Conservation (phyloP, 2,113 vertebrate genomes). For the Greenwoodochromis staneri region DNA sequence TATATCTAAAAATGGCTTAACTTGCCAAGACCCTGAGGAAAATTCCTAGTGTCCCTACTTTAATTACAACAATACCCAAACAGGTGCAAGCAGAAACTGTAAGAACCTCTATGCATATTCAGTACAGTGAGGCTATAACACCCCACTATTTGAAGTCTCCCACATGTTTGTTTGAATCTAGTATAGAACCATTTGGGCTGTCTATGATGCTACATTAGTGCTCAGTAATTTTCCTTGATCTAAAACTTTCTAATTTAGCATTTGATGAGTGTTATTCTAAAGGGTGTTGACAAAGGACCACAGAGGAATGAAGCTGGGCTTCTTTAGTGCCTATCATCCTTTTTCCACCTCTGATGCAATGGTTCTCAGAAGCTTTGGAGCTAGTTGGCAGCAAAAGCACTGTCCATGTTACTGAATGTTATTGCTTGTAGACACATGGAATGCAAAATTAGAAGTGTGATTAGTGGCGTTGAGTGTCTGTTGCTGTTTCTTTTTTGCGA, state of each 20-base stretch:
- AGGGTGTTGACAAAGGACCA: not conserved
- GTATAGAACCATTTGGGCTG: not conserved
- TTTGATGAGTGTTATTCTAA: not conserved
- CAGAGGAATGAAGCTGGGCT: not conserved
- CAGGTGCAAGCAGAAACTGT: constrained; percentile 33
- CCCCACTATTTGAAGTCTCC: not conserved
- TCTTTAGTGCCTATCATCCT: not conserved
- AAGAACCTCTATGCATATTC: not conserved
- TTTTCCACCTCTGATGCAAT: not conserved
- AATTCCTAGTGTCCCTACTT: constrained; percentile 37
- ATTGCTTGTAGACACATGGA: not conserved
- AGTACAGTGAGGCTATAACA: not conserved
- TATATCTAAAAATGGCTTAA: constrained; percentile 30
- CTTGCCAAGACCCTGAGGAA: constrained; percentile 46
- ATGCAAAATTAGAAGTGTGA: not conserved
- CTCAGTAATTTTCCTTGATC: not conserved
- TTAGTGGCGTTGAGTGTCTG: not conserved
- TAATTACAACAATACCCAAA: constrained; percentile 57
- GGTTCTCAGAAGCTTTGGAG: not conserved
- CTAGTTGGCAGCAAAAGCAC: not conserved
- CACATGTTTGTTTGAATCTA: not conserved
- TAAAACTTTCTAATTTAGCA: not conserved
- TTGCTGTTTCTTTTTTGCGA: not conserved
- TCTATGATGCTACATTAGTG: not conserved
- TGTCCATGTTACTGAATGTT: constrained; percentile 36